Evolutionary conservation across 2,888 invertebrate genomes (phyloP), one percentile per base, ranked within the genome.

Genomic region (Melieria omissa): DNA sequence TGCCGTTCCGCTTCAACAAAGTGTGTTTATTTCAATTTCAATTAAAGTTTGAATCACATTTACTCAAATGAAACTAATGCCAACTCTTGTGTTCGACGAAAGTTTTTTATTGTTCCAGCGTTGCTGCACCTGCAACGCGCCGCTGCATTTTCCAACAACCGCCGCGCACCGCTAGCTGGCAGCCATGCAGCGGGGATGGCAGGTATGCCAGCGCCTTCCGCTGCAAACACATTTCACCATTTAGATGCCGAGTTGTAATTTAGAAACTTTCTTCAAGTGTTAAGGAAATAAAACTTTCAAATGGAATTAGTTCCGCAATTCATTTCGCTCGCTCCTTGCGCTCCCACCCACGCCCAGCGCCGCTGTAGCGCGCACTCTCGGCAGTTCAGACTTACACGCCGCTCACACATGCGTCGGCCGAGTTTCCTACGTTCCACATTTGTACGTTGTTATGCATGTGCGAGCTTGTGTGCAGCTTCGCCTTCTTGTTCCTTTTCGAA

Each of bases 1-100:
- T 72, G 70, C 72, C 49, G 74, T 76, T 75, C 42, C 72, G 73
- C 74, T 74, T 71, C 72, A 77, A 72, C 74, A 74, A 77, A 73
- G 69, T 77, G 74, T 75, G 69, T 74, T 77, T 79, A 78, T 80
- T 81, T 80, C 80, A 80, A 81, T 80, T 83, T 82, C 78, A 83
- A 80, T 82, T 80, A 79, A 82, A 82, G 69, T 78, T 78, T 75
- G 71, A 72, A 75, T 76, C 74, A 73, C 70, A 76, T 75, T 76
- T 72, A 72, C 71, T 68, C 66, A 71, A 73, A 68, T 71, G 69
- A 66, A 71, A 74, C 63, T 71, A 70, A 68, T 64, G 58, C 71
- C 66, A 65, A 69, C 63, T 71, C 66, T 60, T 47, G 63, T 44
- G 66, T 46, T 58, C 41, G 61, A 42, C 29, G 29, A 73, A 73